phyloP scores from a whole-genome alignment of 37 sponge, comb jelly and placozoan genomes.

The Beroe forskalii region DNA sequence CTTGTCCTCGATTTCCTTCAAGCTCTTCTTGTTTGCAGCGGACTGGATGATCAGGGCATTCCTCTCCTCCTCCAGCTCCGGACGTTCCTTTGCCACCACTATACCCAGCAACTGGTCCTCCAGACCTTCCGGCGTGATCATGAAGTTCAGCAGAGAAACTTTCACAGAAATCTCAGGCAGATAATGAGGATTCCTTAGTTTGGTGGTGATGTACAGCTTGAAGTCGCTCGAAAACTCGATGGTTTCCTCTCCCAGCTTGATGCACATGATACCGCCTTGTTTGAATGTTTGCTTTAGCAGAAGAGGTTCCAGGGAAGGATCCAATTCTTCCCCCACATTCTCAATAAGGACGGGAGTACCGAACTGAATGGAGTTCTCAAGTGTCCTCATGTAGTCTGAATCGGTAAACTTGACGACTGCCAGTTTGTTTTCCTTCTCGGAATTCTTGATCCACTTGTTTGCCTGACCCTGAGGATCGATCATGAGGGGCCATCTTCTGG shows the following conservation, averaged over 20 bases:
- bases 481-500: slow-evolving; percentile 99
- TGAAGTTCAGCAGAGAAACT: slow-evolving; percentile 96
- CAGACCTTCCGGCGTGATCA: slow-evolving; percentile 99
- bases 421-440: slow-evolving; percentile 82
- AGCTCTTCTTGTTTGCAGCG: slow-evolving; percentile 96
- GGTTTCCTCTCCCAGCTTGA: slow-evolving; percentile 93
- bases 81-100: slow-evolving; percentile 98
- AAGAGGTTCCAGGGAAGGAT: slow-evolving; percentile 96
- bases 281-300: slow-evolving; percentile 98
- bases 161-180: slow-evolving; percentile 95
- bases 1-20: slow-evolving; percentile 99
- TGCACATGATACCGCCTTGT: slow-evolving; percentile 96
- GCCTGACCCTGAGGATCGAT: slow-evolving; percentile 99
- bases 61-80: slow-evolving; percentile 97
- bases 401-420: slow-evolving; percentile 92
- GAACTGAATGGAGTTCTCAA: slow-evolving; percentile 99
- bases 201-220: slow-evolving; percentile 94
- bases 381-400: slow-evolving; percentile 91
- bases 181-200: slow-evolving; percentile 98
- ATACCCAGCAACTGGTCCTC: slow-evolving; percentile 98
- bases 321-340: slow-evolving; percentile 99
- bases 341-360: slow-evolving; percentile 95
- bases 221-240: slow-evolving; percentile 96
- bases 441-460: slow-evolving; percentile 98
- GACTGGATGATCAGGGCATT: slow-evolving; percentile 92